Percentiles rank a stretch among this genome's conserved stretches.
Conservation (phyloP, 2,797 vertebrate genomes). For the Falco biarmicus region DNA sequence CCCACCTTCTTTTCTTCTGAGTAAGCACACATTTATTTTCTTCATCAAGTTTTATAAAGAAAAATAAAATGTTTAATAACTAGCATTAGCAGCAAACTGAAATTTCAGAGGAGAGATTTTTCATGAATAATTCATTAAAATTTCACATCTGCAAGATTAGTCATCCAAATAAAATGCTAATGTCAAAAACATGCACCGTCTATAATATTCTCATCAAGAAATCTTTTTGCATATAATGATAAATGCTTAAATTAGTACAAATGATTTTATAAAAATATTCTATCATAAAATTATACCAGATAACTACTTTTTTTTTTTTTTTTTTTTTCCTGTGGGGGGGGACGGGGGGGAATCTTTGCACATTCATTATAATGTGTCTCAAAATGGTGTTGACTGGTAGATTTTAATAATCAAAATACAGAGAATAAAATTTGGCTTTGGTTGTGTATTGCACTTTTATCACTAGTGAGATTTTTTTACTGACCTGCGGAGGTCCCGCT, state of each 20-base stretch:
- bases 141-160: conserved; percentile 86
- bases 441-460: background rate
- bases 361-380: background rate
- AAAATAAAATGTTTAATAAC: conserved; percentile 82
- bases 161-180: conserved; percentile 88
- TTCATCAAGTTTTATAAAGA: conserved; percentile 74
- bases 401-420: background rate
- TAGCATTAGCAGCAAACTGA: conserved; percentile 80
- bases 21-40: conserved; percentile 67
- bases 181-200: conserved; percentile 83
- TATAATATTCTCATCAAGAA: conserved; percentile 86
- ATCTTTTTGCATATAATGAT: conserved; percentile 85
- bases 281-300: conserved; percentile 71
- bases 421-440: background rate
- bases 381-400: conserved; percentile 22
- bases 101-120: conserved; percentile 80
- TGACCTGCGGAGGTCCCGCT: background rate
- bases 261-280: conserved; percentile 82
- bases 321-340: background rate
- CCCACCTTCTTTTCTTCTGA: background rate
- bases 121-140: conserved; percentile 85
- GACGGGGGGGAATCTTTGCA: background rate
- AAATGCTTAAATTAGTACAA: conserved; percentile 85
- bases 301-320: conserved; percentile 26
- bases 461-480: background rate